Conservation (phyloP, 30 jellyfish, hydroid and myxozoan genomes). For the Aurelia coerulea region DNA sequence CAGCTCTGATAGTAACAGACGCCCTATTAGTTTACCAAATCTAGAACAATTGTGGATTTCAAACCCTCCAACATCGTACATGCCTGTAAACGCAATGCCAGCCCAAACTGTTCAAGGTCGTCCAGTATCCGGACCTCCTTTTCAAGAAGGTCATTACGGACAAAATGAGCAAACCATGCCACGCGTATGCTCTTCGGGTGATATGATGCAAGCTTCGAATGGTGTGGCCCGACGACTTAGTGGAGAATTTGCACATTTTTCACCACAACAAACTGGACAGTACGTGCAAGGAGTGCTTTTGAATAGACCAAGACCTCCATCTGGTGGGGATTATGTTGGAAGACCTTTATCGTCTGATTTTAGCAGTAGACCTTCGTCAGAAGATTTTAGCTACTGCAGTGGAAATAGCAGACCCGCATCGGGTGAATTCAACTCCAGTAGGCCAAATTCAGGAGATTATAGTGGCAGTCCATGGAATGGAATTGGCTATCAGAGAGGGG, state of each 20-base stretch:
- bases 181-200: constrained; percentile 64
- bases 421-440: constrained; percentile 89
- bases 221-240: constrained; percentile 67
- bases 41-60: constrained; percentile 90
- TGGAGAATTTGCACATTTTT: constrained; percentile 75
- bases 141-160: constrained; percentile 77
- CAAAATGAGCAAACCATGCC: constrained; percentile 56
- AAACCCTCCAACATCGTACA: constrained; percentile 68
- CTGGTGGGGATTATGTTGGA: constrained; percentile 92
- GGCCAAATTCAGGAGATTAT: constrained; percentile 94
- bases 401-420: constrained; percentile 94
- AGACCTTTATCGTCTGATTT: constrained; percentile 95
- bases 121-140: constrained; percentile 97
- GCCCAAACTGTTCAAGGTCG: constrained; percentile 74
- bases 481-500: constrained; percentile 67
- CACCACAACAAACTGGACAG: constrained; percentile 68
- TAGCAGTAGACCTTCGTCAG: constrained; percentile 96
- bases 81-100: constrained; percentile 54
- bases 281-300: constrained; percentile 58
- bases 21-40: constrained; percentile 95
- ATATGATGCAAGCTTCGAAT: constrained; percentile 69
- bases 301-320: constrained; percentile 70
- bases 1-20: constrained; percentile 70
- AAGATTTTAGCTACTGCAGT: constrained; percentile 89
- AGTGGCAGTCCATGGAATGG: constrained; percentile 81